phyloP scores from a whole-genome alignment of 2,113 vertebrate species.

The Phrynosoma platyrhinos region DNA sequence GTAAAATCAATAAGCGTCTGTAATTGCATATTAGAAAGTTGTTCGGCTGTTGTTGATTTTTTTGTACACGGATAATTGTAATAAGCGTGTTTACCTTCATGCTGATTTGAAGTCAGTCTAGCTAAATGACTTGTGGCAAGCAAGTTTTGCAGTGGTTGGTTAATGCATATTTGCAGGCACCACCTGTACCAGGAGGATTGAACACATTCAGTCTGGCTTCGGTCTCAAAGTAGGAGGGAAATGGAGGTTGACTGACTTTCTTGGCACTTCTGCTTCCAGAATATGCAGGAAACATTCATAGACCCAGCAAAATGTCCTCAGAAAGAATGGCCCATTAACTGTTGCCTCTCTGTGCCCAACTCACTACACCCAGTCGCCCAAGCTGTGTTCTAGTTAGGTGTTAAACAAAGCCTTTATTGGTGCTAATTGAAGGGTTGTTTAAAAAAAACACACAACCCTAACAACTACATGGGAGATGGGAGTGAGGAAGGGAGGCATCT shows the following conservation, averaged over 20 bases:
- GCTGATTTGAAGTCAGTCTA: conserved; percentile 88
- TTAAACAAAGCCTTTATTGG: not conserved
- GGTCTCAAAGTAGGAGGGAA: not conserved
- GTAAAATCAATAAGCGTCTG: conserved; percentile 90
- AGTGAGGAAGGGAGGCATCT: not conserved
- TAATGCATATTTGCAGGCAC: conserved; percentile 6
- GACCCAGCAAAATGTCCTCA: not conserved
- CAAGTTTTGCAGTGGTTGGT: conserved; percentile 26
- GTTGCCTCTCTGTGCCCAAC: not conserved
- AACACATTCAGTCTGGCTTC: not conserved
- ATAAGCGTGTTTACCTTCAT: conserved; percentile 92
- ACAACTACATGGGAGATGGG: not conserved
- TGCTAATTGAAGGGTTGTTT: not conserved
- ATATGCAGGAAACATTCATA: not conserved
- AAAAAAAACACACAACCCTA: not conserved
- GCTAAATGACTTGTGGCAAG: conserved; percentile 50
- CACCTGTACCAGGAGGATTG: conserved; percentile 2
- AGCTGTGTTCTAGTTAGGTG: not conserved
- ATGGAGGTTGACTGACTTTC: not conserved
- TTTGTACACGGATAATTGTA: conserved; percentile 93
- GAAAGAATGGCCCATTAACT: not conserved
- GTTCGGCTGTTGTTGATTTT: conserved; percentile 79
- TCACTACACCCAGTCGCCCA: not conserved
- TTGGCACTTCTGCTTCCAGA: not conserved
- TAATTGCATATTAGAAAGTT: conserved; percentile 96